Percentiles rank a stretch among this genome's conserved stretches.
Evolutionary conservation across 2,797 vertebrate genomes (phyloP).

Genomic region (Pseudochaenichthys georgianus): DNA sequence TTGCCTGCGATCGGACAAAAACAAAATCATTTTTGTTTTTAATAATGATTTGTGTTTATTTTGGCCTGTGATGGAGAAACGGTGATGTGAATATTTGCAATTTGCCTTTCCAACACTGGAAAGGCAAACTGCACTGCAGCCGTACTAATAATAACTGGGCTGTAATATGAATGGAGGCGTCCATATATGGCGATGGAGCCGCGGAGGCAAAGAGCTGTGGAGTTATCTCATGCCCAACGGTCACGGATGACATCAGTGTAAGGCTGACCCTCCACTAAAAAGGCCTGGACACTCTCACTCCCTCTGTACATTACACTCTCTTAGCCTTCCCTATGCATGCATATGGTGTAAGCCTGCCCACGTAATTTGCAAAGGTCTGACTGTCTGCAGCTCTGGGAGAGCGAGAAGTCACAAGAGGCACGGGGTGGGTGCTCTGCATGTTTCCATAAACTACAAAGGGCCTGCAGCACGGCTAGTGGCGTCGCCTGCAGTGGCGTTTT

Average conservation of each 20-base stretch:
- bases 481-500: no score
- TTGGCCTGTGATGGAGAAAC: slow-evolving; percentile 20
- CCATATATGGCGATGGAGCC: slow-evolving; percentile 73
- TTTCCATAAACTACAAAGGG: slow-evolving; percentile 31
- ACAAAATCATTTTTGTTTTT: background rate
- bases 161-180: slow-evolving; percentile 60
- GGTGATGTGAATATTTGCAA: slow-evolving; percentile 49
- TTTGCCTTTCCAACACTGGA: slow-evolving; percentile 51
- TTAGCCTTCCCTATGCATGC: background rate
- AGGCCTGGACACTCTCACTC: slow-evolving; percentile 41
- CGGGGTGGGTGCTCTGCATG: slow-evolving; percentile 13
- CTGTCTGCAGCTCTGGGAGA: slow-evolving; percentile 51
- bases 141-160: slow-evolving; percentile 73
- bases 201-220: slow-evolving; percentile 41
- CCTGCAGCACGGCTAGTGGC: background rate
- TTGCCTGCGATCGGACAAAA: no score
- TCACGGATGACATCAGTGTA: slow-evolving; percentile 74
- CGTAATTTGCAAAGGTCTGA: slow-evolving; percentile 60
- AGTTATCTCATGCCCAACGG: slow-evolving; percentile 65
- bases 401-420: slow-evolving; percentile 54
- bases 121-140: slow-evolving; percentile 34
- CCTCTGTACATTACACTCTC: slow-evolving; percentile 10
- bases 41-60: slow-evolving; percentile 11
- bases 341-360: slow-evolving; percentile 11
- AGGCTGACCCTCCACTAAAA: slow-evolving; percentile 62